Evolutionary conservation across 2,888 invertebrate genomes (phyloP), one percentile per base, ranked within the genome.

Genomic region (Drosophila nr. perissopoda): DNA sequence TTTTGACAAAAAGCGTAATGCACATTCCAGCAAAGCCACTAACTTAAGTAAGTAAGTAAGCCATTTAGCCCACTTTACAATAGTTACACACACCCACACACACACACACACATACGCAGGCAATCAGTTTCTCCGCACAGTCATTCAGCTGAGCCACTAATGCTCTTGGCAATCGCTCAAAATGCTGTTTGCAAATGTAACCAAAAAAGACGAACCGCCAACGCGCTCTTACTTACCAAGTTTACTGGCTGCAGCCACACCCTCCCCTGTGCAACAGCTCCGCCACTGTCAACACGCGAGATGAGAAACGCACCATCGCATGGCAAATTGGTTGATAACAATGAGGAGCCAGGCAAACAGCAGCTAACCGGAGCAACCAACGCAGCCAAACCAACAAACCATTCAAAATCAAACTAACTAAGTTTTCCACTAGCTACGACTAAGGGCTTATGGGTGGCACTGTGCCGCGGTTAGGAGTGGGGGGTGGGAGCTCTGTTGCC

Each of bases 291-390:
- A 53, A 62, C 68, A 71, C 38, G 64, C 52, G 34, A 52, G 56
- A 61, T 60, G 54, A 58, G 69, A n/a, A 67, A 76, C 70, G 78
- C 78, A 73, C 73, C 76, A 83, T 69, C 70, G 74, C 72, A 62
- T 77, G 86, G 86, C 77, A 82, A 82, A 82, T 86, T 82, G 86
- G 74, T 86, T 80, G 86, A 83, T 86, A 86, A 86, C 83, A 83
- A 86, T 83, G 77, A 67, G 61, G 56, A 62, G 57, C 64, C 63
- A 58, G 53, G 57, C 71, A 71, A 71, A 71, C 70, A 69, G 69
- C 71, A 70, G 51, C 38, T 54, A 68, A 51, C 56, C 57, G 45
- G 25, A 53, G 76, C 69, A 56, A 25, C 62, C 57, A 42, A 48
- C 36, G 61, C 77, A 79, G 64, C 65, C 82, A 81, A 65, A 69